These are phyloP conservation scores for Myopa tessellatipennis DNA, from an alignment of 2,888 invertebrate genomes.

Conservation along the genomic window DNA sequence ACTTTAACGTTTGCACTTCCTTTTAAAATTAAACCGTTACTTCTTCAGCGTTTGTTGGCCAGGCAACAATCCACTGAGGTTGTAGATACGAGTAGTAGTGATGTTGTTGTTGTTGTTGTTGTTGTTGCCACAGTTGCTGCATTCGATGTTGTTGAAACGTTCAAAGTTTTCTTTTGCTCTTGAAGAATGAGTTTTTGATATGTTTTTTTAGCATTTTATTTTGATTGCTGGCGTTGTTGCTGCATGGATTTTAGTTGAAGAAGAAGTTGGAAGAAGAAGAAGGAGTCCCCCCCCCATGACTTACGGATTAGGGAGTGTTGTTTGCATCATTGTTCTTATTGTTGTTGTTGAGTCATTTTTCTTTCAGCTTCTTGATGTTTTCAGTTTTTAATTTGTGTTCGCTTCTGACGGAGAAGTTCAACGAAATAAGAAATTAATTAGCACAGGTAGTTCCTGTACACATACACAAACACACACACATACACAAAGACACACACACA, in stretches of 20 bases:
- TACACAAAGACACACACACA: slow-evolving; percentile 7
- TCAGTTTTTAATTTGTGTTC: neutral
- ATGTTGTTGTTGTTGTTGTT: slow-evolving; percentile 27
- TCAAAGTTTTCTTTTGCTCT: slow-evolving; percentile 6
- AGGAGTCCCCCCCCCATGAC: too few species aligned
- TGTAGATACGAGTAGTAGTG: slow-evolving; percentile 34
- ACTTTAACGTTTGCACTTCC: slow-evolving; percentile 36
- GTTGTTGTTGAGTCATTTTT: neutral
- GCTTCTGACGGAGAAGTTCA: slow-evolving; percentile 26
- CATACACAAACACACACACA: neutral
- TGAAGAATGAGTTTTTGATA: neutral
- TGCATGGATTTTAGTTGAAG: too few species aligned
- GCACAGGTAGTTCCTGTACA: slow-evolving; percentile 35
- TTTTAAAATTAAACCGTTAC: slow-evolving; percentile 43
- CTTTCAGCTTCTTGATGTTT: slow-evolving; percentile 8
- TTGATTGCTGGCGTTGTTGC: too few species aligned
- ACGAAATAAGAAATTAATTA: slow-evolving; percentile 51
- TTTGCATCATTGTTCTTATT: too few species aligned
- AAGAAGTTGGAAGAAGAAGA: too few species aligned
- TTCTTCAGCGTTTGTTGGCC: slow-evolving; percentile 39
- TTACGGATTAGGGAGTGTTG: too few species aligned
- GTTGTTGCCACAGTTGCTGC: neutral
- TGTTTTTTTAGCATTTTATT: too few species aligned
- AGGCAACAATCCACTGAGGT: slow-evolving; percentile 21
- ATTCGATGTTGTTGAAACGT: neutral